Evolutionary conservation across 2,797 vertebrate genomes (phyloP).

Genomic region (Masticophis lateralis): DNA sequence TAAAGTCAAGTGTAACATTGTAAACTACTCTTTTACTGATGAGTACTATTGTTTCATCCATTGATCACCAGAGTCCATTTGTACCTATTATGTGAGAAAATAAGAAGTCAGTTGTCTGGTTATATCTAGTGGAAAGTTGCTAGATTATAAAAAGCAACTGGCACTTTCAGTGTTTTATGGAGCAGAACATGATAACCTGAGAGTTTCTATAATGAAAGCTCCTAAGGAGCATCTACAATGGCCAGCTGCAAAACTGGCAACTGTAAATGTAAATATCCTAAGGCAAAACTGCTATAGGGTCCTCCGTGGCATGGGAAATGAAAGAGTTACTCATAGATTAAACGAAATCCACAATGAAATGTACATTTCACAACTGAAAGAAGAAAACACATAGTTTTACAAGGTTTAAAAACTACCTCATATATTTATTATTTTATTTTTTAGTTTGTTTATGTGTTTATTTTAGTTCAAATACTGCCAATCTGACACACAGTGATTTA

Average conservation of each 20-base stretch:
- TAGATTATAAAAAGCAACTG: background rate
- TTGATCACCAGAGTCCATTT: background rate
- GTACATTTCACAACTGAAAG: background rate
- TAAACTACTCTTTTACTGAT: background rate
- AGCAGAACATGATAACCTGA: background rate
- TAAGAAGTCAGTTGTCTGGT: background rate
- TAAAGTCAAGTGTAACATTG: background rate
- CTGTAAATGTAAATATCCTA: background rate
- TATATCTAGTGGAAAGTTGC: background rate
- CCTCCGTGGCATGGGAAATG: background rate
- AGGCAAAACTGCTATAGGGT: background rate
- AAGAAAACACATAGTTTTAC: too few relatives aligned
- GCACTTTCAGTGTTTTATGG: background rate
- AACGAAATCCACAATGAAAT: background rate
- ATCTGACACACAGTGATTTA: background rate
- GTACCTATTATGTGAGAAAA: background rate
- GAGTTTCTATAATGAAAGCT: background rate
- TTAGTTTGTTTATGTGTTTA: background rate
- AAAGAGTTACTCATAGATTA: background rate
- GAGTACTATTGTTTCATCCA: background rate
- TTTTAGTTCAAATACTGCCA: background rate
- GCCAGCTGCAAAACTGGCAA: background rate
- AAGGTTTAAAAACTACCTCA: background rate
- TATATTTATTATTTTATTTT: background rate
- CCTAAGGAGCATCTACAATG: background rate